A percentile compares a stretch with the other conserved stretches of the same genome.
phyloP scores from a whole-genome alignment of 2,888 invertebrate species.

The Ischnus inquisitorius region DNA sequence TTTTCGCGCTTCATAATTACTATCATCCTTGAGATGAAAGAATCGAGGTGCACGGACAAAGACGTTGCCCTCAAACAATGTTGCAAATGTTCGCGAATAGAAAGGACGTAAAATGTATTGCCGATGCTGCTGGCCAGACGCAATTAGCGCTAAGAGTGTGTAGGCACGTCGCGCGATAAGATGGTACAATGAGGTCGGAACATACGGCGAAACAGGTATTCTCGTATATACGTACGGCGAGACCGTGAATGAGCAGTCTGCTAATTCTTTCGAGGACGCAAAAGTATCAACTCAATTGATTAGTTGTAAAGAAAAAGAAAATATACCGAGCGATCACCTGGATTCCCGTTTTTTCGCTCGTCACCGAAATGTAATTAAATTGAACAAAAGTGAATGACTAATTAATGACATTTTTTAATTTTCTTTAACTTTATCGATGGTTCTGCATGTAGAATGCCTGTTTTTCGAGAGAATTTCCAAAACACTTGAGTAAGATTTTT shows the following conservation, averaged over 20 bases:
- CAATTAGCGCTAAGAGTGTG: slow-evolving; percentile 51
- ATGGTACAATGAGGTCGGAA: slow-evolving; percentile 33
- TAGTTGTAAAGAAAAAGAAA: neutral
- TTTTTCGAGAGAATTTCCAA: too few relatives aligned
- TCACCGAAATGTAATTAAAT: neutral
- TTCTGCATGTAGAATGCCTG: too few relatives aligned
- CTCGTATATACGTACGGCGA: slow-evolving; percentile 49
- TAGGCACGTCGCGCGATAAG: slow-evolving; percentile 46
- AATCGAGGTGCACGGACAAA: neutral
- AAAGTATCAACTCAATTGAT: neutral
- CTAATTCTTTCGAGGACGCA: neutral
- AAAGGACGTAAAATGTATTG: slow-evolving; percentile 60
- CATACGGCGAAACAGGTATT: slow-evolving; percentile 56
- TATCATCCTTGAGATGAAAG: slow-evolving; percentile 29
- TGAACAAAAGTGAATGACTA: too few relatives aligned
- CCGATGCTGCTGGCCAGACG: slow-evolving; percentile 37
- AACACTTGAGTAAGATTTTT: neutral
- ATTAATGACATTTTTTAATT: too few relatives aligned
- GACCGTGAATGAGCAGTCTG: neutral
- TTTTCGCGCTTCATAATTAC: neutral
- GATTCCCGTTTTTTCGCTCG: neutral
- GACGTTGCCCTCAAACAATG: neutral
- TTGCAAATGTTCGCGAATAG: slow-evolving; percentile 44
- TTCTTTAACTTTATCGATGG: too few relatives aligned
- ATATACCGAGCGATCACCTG: neutral